phyloP scores from a whole-genome alignment of 2,113 vertebrate species.

The Pungitius pungitius region DNA sequence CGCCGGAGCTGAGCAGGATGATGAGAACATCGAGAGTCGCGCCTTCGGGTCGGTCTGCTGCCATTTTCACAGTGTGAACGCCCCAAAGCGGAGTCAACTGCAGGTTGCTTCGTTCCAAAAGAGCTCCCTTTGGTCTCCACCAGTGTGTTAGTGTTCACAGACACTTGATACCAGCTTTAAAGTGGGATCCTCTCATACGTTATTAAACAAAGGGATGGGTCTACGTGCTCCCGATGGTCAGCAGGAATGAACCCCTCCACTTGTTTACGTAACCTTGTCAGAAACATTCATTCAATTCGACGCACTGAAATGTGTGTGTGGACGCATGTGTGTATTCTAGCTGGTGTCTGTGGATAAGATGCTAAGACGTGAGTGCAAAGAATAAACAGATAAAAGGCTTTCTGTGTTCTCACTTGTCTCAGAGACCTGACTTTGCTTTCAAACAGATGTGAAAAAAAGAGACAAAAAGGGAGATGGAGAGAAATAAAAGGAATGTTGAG shows the following conservation, averaged over 20 bases:
- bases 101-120: constrained; percentile 44
- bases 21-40: constrained; percentile 20
- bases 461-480: neutral
- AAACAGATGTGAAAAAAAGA: constrained; percentile 65
- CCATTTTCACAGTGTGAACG: constrained; percentile 1
- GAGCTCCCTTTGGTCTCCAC: constrained; percentile 31
- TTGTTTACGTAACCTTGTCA: constrained; percentile 65
- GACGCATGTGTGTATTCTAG: constrained; percentile 18
- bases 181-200: constrained; percentile 10
- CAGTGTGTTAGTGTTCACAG: constrained; percentile 2
- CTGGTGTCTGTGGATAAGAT: constrained; percentile 15
- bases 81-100: constrained; percentile 27
- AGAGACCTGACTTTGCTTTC: constrained; percentile 56
- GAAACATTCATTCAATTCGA: constrained; percentile 42
- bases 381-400: constrained; percentile 79
- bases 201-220: constrained; percentile 14
- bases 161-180: constrained; percentile 5
- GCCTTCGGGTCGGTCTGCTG: constrained; percentile 41
- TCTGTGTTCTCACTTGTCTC: constrained; percentile 79
- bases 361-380: constrained; percentile 27
- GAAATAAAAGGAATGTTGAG: constrained; percentile 22
- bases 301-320: constrained; percentile 21
- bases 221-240: constrained; percentile 14
- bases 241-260: constrained; percentile 21
- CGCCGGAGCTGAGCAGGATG: constrained; percentile 29